Conservation (phyloP, 1,140 invertebrate genomes). For the Penaeus vannamei region DNA sequence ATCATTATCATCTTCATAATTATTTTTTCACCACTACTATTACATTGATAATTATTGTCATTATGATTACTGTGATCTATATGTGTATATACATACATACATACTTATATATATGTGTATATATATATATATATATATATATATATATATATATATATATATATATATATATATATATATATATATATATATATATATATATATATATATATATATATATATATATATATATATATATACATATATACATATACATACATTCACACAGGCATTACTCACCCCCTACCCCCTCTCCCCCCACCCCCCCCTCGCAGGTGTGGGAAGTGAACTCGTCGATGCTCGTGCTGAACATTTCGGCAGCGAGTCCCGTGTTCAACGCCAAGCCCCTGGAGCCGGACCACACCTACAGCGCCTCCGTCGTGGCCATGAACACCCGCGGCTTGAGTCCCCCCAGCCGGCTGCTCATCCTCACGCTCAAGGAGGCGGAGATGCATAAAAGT, state of each 20-base stretch:
- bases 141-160: not conserved
- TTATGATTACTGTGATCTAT: not conserved
- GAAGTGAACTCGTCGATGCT: not conserved
- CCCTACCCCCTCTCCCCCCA: too few relatives aligned
- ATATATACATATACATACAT: not conserved
- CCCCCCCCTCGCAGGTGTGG: constrained; percentile 9
- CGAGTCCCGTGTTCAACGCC: constrained; percentile 10
- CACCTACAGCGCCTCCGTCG: constrained; percentile 83
- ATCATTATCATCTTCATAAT: not conserved
- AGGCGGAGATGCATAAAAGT: constrained; percentile 77
- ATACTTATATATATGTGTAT: not conserved
- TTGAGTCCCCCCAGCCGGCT: constrained; percentile 84
- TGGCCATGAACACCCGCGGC: constrained; percentile 89
- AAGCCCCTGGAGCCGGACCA: constrained; percentile 75
- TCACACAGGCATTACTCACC: not conserved
- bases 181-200: constrained; percentile 4
- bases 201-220: not conserved
- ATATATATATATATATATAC: not conserved
- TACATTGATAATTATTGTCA: too few relatives aligned
- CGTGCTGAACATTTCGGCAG: constrained; percentile 6
- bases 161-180: constrained; percentile 4
- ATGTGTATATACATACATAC: not conserved
- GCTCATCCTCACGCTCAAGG: constrained; percentile 87
- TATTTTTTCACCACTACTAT: not conserved
- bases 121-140: not conserved